A percentile compares a stretch with the other conserved stretches of the same genome.
These are phyloP conservation scores for Chondrilla cf. caribensis DNA, from an alignment of 37 sponge, comb jelly and placozoan genomes.

Conservation along the genomic window DNA sequence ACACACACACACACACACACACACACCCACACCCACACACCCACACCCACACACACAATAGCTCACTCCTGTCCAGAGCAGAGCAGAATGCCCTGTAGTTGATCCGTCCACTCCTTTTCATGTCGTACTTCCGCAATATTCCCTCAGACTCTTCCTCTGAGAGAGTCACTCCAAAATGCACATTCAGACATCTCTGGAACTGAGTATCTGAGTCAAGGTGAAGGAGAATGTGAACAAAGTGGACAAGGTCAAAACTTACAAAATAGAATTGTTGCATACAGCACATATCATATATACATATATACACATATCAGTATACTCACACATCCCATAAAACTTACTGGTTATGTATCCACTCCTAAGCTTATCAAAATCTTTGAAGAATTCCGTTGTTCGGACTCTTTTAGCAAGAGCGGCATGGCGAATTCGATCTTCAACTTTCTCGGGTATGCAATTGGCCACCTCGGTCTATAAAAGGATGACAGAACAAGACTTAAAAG, in stretches of 20 bases:
- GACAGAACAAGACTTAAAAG: neutral
- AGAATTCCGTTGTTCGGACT: slow-evolving; percentile 29
- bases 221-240: too few relatives aligned
- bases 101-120: slow-evolving; percentile 50
- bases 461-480: neutral
- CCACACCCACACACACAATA: too few relatives aligned
- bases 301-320: too few relatives aligned
- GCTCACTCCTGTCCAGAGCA: slow-evolving; percentile 57
- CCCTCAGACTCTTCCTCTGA: slow-evolving; percentile 56
- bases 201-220: slow-evolving; percentile 51
- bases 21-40: too few relatives aligned
- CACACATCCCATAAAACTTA: neutral
- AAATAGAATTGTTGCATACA: neutral
- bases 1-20: too few relatives aligned
- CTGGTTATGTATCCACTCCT: slow-evolving; percentile 21
- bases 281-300: too few relatives aligned
- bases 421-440: slow-evolving; percentile 56
- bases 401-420: slow-evolving; percentile 27
- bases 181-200: slow-evolving; percentile 82
- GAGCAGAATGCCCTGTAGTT: slow-evolving; percentile 66
- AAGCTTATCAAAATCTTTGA: slow-evolving; percentile 21
- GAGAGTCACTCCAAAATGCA: slow-evolving; percentile 66
- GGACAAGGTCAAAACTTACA: neutral
- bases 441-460: neutral
- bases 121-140: slow-evolving; percentile 58